phyloP scores from a whole-genome alignment of 2,888 invertebrate genomes.

The Chrysolina haemoptera region DNA sequence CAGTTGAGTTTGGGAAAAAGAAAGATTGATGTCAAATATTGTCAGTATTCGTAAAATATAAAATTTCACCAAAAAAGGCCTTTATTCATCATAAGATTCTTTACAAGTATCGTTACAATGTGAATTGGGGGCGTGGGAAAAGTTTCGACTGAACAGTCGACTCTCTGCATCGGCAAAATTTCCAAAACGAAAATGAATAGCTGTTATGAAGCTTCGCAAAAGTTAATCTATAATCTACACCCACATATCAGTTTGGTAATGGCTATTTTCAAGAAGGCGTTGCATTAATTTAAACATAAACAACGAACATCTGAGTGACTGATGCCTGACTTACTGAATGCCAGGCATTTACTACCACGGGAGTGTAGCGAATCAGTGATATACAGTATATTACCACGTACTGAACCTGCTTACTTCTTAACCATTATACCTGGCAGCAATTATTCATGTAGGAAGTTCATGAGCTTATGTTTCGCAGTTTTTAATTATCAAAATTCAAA shows the following conservation, averaged over 20 bases:
- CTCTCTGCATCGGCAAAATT: constrained; percentile 16
- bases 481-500: constrained; percentile 46
- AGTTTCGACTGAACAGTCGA: constrained; percentile 5
- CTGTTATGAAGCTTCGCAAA: constrained; percentile 33
- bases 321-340: constrained; percentile 49
- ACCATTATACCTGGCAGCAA: constrained; percentile 34
- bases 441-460: constrained; percentile 43
- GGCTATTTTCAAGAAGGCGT: constrained; percentile 52
- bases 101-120: too few relatives aligned
- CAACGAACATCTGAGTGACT: constrained; percentile 56
- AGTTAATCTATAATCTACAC: constrained; percentile 53
- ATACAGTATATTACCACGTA: constrained; percentile 43
- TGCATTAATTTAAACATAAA: constrained; percentile 62
- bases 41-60: too few relatives aligned
- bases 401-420: constrained; percentile 29
- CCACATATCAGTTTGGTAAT: constrained; percentile 49
- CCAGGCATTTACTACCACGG: constrained; percentile 56
- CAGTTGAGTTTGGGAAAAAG: too few relatives aligned
- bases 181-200: constrained; percentile 40
- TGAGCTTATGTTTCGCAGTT: constrained; percentile 39
- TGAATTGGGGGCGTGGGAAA: constrained; percentile 38
- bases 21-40: too few relatives aligned
- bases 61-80: too few relatives aligned
- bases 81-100: too few relatives aligned
- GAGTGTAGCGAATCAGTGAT: constrained; percentile 63